Base-by-base conservation (phyloP, 2,888 invertebrate species). In the Pteria penguin region DNA sequence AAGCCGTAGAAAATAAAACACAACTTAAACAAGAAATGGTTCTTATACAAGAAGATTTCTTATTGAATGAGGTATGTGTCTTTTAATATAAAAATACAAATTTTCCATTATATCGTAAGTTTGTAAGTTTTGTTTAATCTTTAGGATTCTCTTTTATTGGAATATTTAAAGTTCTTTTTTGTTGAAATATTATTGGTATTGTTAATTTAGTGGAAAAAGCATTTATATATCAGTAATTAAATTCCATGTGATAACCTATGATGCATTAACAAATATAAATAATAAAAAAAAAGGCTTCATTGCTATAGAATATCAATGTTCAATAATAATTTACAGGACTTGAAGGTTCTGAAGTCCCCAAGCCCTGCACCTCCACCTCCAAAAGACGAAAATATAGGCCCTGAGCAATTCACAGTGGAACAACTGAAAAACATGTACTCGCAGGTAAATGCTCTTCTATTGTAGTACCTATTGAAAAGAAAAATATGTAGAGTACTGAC, bases 11-110 rank as follows among this genome's bases (percentile, higher is more conserved):
- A 76, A 84, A 75, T 26, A 84, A 85, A 55, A 79, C 86, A 77
- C 88, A 82, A 75, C 75, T 92, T 26, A 88, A 89, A 73, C 81
- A 90, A 71, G 88, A 91, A 73, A 76, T 92, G 14, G 76, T 86
- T n/a, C 82, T 92, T 1, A 80, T 88, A 32, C 90, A 91, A 76
- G 87, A 91, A 65, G 89, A 90, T 66, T 92, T 92, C 84, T 78
- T 90, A 18, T 80, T 92, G 11, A 87, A 89, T 79, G 88, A 88
- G 83, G 92, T 91, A 27, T 65, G 24, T 36, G 22, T 45, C 18
- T 14, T 45, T 45, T 45, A 45, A 8, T 14, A 45, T 45, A 18
- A 8, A 45, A 14, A 45, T 14, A 14, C 45, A 45, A 45, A 14
- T 45, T 45, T 45, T 8, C 8, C 45, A 18, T 18, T 14, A 14